Base-by-base conservation (phyloP, 2,888 invertebrate species). In the Microchrysa polita region DNA sequence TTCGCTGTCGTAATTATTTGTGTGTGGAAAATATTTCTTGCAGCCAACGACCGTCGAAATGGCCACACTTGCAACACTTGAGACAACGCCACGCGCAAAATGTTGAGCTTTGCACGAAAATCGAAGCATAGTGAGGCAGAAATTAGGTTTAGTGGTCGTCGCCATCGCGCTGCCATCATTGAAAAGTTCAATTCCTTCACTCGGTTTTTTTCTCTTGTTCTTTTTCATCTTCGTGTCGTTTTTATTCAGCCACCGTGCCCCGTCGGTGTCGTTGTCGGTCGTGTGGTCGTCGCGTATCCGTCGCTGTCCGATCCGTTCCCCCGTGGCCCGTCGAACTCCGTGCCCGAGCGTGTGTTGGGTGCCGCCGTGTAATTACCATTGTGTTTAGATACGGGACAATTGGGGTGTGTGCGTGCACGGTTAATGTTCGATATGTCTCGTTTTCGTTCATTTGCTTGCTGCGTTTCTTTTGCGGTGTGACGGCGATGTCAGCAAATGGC, bases 81-180 rank as follows among this genome's bases (percentile, higher is more conserved):
- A 7, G 65, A 65, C 42, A 65, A 18, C 2, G 69, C 69, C 42
- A 16, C 55, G 20, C 9, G 18, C 40, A 34, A 74, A 76, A 74
- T 76, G 79, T 79, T 79, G 80, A 81, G 81, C 81, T 79, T 80
- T 79, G 79, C 79, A 81, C 78, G 80, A 80, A 81, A 80, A 81
- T 83, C 79, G 80, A 80, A 81, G 80, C 81, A 82, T 80, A 79
- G 80, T 76, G 79, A 80, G 83, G 84, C 82, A 81, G 81, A 82
- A 83, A 83, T 80, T 82, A 81, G 78, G 81, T 83, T 83, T 79
- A 72, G 73, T 71, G 73, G 74, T 82, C 81, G 81, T 81, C 81
- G 80, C 69, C 57, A 53, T 57, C 57, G 55, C 65, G 65, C 65
- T 65, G 65, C 65, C 65, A 65, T 65, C 69, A 57, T 69, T 69